phyloP scores from a whole-genome alignment of 2,113 vertebrate species.

The Lichenostomus cassidix region DNA sequence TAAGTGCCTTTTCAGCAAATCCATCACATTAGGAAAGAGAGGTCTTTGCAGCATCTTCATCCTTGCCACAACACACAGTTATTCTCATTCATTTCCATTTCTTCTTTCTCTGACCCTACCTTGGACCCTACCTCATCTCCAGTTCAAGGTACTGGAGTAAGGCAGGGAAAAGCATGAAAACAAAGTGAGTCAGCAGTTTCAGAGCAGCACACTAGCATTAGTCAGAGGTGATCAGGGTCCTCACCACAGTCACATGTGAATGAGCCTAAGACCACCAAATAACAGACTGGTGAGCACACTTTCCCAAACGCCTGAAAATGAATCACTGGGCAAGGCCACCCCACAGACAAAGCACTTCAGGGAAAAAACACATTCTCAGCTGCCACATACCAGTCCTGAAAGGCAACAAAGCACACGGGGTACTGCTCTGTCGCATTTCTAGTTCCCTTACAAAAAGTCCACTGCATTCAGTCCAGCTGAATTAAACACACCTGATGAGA shows the following conservation, averaged over 20 bases:
- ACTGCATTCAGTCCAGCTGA: not conserved
- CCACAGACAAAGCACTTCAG: not conserved
- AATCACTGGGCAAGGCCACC: not conserved
- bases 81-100: not conserved
- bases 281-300: not conserved
- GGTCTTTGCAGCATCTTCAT: not conserved
- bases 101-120: not conserved
- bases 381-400: not conserved
- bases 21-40: not conserved
- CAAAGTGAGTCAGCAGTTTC: conserved; percentile 37
- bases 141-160: not conserved
- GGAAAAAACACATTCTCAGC: not conserved
- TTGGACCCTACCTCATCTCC: not conserved
- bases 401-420: not conserved
- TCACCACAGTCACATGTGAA: not conserved
- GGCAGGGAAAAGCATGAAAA: not conserved
- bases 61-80: not conserved
- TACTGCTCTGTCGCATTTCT: not conserved
- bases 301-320: not conserved
- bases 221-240: not conserved
- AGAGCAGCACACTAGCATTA: not conserved
- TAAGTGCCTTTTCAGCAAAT: not conserved
- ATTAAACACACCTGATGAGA: not conserved
- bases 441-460: not conserved
- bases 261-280: not conserved